Percentiles rank a stretch among this genome's conserved stretches.
phyloP scores from a whole-genome alignment of 2,797 vertebrate species.

The Silurus aristotelis region DNA sequence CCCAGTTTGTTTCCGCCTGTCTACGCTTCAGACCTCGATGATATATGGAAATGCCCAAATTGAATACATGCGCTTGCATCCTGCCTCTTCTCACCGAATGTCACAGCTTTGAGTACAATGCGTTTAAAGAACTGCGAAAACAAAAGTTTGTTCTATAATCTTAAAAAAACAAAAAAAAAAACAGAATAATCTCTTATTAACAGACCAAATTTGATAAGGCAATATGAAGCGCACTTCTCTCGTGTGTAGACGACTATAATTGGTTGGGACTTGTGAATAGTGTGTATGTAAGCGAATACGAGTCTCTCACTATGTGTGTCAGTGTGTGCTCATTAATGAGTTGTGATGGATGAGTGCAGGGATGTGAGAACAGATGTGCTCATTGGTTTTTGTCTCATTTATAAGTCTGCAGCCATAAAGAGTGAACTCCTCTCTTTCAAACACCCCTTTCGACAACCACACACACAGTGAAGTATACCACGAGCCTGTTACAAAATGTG shows the following conservation, averaged over 20 bases:
- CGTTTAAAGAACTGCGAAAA: not conserved
- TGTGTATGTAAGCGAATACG: conserved; percentile 21
- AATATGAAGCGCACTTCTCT: conserved; percentile 7
- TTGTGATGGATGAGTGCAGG: conserved; percentile 46
- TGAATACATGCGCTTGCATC: not conserved
- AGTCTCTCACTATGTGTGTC: conserved; percentile 30
- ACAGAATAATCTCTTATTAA: conserved; percentile 17
- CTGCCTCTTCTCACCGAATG: not conserved
- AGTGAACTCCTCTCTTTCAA: conserved; percentile 22
- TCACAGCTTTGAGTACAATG: too few species aligned
- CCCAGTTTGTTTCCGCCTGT: conserved; percentile 2
- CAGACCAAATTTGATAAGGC: not conserved
- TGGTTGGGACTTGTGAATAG: conserved; percentile 30
- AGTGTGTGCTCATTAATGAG: conserved; percentile 53
- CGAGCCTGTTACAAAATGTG: conserved; percentile 32
- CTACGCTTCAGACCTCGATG: not conserved
- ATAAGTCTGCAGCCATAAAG: conserved; percentile 52
- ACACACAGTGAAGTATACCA: not conserved
- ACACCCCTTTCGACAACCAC: conserved; percentile 19
- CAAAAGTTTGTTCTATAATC: not conserved
- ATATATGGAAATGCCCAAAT: not conserved
- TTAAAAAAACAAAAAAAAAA: not conserved
- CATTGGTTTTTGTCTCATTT: conserved; percentile 47
- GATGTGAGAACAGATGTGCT: conserved; percentile 43
- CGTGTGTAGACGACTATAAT: conserved; percentile 16